Conservation (phyloP, 1,140 invertebrate species). For the Nylanderia fulva region DNA sequence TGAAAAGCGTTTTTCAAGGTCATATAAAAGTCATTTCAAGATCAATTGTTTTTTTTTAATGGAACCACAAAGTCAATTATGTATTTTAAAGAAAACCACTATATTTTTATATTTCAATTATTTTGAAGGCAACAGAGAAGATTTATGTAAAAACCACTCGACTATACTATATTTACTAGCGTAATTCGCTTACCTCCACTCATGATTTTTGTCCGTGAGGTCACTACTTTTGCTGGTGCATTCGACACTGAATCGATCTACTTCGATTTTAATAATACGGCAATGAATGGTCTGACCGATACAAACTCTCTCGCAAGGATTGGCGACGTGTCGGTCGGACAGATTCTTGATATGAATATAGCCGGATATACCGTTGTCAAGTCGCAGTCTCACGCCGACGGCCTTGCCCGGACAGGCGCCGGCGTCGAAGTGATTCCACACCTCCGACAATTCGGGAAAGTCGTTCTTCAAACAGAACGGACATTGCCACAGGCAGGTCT, state of each 20-base stretch:
- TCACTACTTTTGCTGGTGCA: slow-evolving; percentile 98
- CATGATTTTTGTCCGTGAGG: slow-evolving; percentile 95
- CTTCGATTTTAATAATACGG: slow-evolving; percentile 98
- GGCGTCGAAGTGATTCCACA: slow-evolving; percentile 99
- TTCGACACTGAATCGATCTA: slow-evolving; percentile 97
- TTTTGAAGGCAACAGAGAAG: background rate
- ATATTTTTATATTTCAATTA: background rate
- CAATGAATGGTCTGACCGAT: slow-evolving; percentile 96
- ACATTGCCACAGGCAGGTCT: slow-evolving; percentile 98
- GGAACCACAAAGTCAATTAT: too few relatives aligned
- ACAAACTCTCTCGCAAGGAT: slow-evolving; percentile 96
- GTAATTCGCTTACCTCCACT: slow-evolving; percentile 90
- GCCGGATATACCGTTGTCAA: slow-evolving; percentile 98
- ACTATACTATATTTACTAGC: background rate
- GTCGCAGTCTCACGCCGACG: slow-evolving; percentile 94
- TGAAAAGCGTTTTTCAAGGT: too few relatives aligned
- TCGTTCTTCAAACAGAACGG: slow-evolving; percentile 98
- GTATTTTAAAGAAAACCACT: too few relatives aligned
- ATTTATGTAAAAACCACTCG: background rate
- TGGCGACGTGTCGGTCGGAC: slow-evolving; percentile 96
- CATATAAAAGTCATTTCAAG: too few relatives aligned
- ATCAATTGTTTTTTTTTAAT: too few relatives aligned
- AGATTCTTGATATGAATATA: slow-evolving; percentile 98
- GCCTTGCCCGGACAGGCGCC: slow-evolving; percentile 98
- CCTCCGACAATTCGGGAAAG: slow-evolving; percentile 97